Percentiles rank a stretch among this genome's conserved stretches.
These are phyloP conservation scores for Hedya salicella DNA, from an alignment of 2,888 invertebrate genomes.

Conservation along the genomic window DNA sequence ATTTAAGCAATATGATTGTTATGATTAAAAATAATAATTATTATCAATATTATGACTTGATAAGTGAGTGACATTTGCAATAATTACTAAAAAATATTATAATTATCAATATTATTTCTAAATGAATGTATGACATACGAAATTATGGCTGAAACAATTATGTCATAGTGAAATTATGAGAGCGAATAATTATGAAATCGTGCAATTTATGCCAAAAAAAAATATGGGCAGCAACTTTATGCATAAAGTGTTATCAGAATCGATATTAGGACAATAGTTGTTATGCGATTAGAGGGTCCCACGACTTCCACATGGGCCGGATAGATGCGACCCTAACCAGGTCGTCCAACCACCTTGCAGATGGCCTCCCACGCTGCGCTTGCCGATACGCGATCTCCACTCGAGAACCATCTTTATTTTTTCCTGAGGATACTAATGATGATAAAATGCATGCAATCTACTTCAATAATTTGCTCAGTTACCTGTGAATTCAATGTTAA, in stretches of 20 bases:
- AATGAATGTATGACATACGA: neutral
- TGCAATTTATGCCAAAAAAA: neutral
- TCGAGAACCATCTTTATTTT: neutral
- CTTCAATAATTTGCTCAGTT: too few species aligned
- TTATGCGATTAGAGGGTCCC: neutral
- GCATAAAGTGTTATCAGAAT: neutral
- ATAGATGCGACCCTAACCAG: too few species aligned
- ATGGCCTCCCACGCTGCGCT: too few species aligned
- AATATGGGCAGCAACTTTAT: neutral
- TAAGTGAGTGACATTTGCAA: too few species aligned
- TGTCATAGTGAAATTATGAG: neutral
- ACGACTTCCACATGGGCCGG: too few species aligned
- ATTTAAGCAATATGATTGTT: too few species aligned
- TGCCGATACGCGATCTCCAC: too few species aligned
- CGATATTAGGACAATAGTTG: conserved; percentile 6
- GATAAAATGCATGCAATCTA: too few species aligned
- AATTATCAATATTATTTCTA: neutral
- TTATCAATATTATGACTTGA: too few species aligned
- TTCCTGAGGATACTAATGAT: too few species aligned
- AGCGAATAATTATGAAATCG: neutral
- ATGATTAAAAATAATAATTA: too few species aligned
- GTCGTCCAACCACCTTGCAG: too few species aligned
- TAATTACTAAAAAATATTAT: neutral
- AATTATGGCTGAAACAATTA: neutral
- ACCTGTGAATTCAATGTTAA: neutral